Conservation (phyloP, 2,797 vertebrate species). For the Chaetodon trifasciatus region DNA sequence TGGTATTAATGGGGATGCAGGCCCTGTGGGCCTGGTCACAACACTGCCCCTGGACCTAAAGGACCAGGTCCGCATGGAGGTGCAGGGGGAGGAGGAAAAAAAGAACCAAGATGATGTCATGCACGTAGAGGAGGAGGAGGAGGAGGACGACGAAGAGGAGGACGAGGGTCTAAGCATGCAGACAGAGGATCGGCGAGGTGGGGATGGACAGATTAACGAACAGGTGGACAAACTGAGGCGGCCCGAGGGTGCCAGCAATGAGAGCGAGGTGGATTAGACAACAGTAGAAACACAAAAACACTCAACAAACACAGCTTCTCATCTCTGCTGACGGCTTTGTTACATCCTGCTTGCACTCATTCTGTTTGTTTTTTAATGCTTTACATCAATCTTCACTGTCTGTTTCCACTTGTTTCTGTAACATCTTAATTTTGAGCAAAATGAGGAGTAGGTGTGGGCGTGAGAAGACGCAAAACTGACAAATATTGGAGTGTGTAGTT, state of each 20-base stretch:
- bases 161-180: constrained; percentile 90
- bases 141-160: constrained; percentile 88
- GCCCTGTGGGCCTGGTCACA: constrained; percentile 42
- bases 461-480: constrained; percentile 55
- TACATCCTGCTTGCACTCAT: constrained; percentile 41
- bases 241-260: constrained; percentile 96
- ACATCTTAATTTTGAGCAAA: constrained; percentile 60
- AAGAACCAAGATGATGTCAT: constrained; percentile 76
- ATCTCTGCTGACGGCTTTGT: constrained; percentile 49
- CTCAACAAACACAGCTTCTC: constrained; percentile 53
- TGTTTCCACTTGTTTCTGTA: constrained; percentile 53
- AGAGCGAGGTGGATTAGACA: constrained; percentile 94
- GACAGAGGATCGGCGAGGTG: constrained; percentile 93
- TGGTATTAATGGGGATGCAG: constrained; percentile 78
- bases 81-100: constrained; percentile 92
- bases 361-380: constrained; percentile 30
- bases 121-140: constrained; percentile 87
- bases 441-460: constrained; percentile 35
- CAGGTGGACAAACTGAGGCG: constrained; percentile 96
- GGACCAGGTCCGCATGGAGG: constrained; percentile 95
- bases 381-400: constrained; percentile 45
- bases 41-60: constrained; percentile 86
- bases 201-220: constrained; percentile 98
- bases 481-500: constrained; percentile 59
- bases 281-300: constrained; percentile 52